Conservation (phyloP, 1,140 invertebrate species). For the Aphaenogaster floridana region DNA sequence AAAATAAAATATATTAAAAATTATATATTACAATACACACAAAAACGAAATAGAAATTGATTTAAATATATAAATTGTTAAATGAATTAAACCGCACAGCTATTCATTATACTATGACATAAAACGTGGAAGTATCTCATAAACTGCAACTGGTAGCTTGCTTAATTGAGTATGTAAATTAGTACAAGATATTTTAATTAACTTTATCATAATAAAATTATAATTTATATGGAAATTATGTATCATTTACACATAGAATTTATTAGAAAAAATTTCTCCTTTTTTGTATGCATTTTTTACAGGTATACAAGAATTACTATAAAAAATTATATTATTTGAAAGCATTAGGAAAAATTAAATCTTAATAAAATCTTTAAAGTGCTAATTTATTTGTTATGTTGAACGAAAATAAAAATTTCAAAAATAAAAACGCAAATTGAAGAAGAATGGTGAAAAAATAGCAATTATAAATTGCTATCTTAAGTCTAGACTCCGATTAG, state of each 20-base stretch:
- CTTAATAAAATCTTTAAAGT: neutral
- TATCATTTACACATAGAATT: neutral
- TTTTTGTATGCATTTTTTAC: neutral
- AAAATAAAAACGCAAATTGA: neutral
- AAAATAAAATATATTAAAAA: neutral
- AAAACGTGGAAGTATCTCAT: neutral
- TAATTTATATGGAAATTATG: neutral
- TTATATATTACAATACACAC: neutral
- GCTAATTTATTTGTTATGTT: neutral
- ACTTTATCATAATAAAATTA: neutral
- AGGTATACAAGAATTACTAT: neutral
- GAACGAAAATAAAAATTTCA: neutral
- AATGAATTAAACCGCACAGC: neutral
- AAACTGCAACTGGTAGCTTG: neutral
- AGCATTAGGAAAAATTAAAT: neutral
- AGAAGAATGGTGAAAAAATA: neutral
- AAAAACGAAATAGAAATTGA: neutral
- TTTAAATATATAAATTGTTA: neutral
- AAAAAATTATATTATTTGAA: neutral
- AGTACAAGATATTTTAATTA: neutral
- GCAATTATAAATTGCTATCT: neutral
- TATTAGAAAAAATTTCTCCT: neutral
- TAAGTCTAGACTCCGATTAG: conserved; percentile 14
- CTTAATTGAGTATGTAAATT: neutral
- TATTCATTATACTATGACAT: neutral